These are phyloP conservation scores for Riparia riparia DNA, from an alignment of 2,113 vertebrate genomes.

Conservation along the genomic window DNA sequence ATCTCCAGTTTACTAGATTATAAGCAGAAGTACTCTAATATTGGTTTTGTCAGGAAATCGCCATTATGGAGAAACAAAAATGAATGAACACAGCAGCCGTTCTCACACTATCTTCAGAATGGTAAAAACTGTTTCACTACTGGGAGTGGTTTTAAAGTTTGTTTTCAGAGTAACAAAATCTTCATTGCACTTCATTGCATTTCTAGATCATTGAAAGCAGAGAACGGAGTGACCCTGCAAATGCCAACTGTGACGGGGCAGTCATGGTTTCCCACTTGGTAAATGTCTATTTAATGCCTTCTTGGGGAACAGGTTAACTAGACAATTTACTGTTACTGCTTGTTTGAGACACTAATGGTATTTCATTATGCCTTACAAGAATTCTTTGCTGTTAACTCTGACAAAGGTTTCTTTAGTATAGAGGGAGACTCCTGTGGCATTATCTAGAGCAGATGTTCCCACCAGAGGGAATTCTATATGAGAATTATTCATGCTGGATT, in stretches of 20 bases:
- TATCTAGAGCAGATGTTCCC: background rate
- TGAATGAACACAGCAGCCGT: slow-evolving; percentile 95
- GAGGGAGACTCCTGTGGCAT: background rate
- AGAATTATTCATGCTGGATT: background rate
- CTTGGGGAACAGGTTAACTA: background rate
- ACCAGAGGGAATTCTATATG: background rate
- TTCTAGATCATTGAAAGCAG: slow-evolving; percentile 93
- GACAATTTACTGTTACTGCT: background rate
- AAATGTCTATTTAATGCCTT: background rate
- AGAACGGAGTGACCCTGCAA: slow-evolving; percentile 83
- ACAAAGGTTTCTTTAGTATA: background rate
- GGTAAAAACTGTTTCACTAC: slow-evolving; percentile 73
- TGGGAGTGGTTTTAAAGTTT: background rate
- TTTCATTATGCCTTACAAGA: background rate
- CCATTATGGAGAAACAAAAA: slow-evolving; percentile 94
- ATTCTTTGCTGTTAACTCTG: background rate
- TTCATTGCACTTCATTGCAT: background rate
- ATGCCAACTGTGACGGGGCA: slow-evolving; percentile 86
- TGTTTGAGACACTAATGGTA: background rate
- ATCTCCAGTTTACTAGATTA: background rate
- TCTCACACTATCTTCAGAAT: slow-evolving; percentile 97
- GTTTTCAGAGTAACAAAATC: background rate
- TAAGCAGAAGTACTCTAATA: background rate
- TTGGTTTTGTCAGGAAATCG: slow-evolving; percentile 83
- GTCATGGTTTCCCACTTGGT: slow-evolving; percentile 97